Evolutionary conservation across 1,140 invertebrate genomes (phyloP).

Genomic region (Drosophila willistoni): DNA sequence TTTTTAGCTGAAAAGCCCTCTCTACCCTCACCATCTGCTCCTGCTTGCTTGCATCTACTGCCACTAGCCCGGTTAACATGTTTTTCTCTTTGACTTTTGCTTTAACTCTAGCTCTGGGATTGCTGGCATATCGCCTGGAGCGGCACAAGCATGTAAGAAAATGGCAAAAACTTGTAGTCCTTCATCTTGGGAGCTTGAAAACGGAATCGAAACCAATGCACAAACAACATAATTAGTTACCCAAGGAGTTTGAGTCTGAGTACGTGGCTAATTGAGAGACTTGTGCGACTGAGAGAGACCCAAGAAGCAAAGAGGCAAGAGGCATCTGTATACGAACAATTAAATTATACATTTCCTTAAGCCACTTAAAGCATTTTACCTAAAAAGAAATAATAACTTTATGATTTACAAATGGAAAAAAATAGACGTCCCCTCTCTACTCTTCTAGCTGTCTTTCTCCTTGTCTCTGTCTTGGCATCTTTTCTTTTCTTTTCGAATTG

Average conservation of each 20-base stretch:
- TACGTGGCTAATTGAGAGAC: conserved; percentile 57
- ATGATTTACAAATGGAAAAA: conserved; percentile 36
- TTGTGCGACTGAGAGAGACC: too few relatives aligned
- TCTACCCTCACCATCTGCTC: background rate
- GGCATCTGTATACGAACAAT: conserved; percentile 39
- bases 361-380: conserved; percentile 34
- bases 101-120: conserved; percentile 9
- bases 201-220: conserved; percentile 40
- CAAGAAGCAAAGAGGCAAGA: background rate
- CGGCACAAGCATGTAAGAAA: conserved; percentile 58
- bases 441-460: too few relatives aligned
- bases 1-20: too few relatives aligned
- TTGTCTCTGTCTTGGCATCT: too few relatives aligned
- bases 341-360: conserved; percentile 57
- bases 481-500: conserved; percentile 9
- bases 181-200: conserved; percentile 29
- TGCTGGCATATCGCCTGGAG: conserved; percentile 48
- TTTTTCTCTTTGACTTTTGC: too few relatives aligned
- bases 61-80: conserved; percentile 46
- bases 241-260: conserved; percentile 38
- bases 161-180: conserved; percentile 74
- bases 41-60: conserved; percentile 28
- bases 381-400: conserved; percentile 13
- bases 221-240: conserved; percentile 66
- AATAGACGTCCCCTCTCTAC: too few relatives aligned